These are phyloP conservation scores for Hylyphantes graminicola DNA, from an alignment of 1,140 invertebrate genomes.

Conservation along the genomic window DNA sequence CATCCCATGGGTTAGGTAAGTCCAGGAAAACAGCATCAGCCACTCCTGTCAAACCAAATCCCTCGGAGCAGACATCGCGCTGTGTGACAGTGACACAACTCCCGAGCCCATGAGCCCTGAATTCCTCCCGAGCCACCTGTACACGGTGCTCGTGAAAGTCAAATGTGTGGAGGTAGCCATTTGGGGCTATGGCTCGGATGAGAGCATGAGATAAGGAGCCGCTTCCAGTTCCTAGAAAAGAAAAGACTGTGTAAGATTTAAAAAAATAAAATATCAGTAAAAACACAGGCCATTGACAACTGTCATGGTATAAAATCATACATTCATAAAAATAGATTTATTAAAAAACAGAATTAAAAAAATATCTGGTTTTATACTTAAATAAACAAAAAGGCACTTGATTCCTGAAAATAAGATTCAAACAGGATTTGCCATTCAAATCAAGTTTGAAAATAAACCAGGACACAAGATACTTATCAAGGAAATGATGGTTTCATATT, in stretches of 20 bases:
- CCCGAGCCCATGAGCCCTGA: constrained; percentile 83
- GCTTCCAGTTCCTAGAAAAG: constrained; percentile 86
- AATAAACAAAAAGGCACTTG: too few species aligned
- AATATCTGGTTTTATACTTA: too few species aligned
- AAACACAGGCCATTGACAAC: not conserved
- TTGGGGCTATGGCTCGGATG: constrained; percentile 84
- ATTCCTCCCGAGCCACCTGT: constrained; percentile 84
- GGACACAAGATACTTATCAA: too few species aligned
- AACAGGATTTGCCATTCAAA: too few species aligned
- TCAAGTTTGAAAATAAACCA: too few species aligned
- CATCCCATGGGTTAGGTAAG: constrained; percentile 94
- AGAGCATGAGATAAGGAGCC: constrained; percentile 95
- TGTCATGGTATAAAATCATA: not conserved
- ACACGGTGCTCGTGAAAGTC: constrained; percentile 94
- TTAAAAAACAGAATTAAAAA: not conserved
- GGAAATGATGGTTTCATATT: too few species aligned
- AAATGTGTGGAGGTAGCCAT: constrained; percentile 93
- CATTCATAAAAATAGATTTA: not conserved
- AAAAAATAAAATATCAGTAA: not conserved
- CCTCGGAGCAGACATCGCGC: constrained; percentile 84
- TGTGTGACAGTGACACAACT: constrained; percentile 84
- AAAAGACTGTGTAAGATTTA: not conserved
- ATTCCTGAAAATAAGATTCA: too few species aligned
- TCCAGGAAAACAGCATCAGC: constrained; percentile 97
- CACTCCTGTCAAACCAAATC: constrained; percentile 81